Conservation (phyloP, 2,888 invertebrate species). For the Protodeltote pygarga region DNA sequence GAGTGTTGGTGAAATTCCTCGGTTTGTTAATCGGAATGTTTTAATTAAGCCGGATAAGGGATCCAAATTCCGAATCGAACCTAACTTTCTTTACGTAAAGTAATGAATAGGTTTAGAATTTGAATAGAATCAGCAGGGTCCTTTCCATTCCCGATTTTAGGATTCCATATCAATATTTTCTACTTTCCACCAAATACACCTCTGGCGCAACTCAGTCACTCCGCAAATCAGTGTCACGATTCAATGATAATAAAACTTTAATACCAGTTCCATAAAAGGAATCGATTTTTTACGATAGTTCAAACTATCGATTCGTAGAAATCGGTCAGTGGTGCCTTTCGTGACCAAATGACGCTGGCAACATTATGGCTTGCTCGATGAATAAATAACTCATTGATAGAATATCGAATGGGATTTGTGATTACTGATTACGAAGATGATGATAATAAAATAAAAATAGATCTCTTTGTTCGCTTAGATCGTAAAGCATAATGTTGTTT, state of each 20-base stretch:
- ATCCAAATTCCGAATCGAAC: too few species aligned
- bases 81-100: too few species aligned
- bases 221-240: constrained; percentile 20
- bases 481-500: too few species aligned
- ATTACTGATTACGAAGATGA: too few species aligned
- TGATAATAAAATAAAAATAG: too few species aligned
- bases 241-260: constrained; percentile 24
- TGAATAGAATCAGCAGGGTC: not conserved
- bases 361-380: constrained; percentile 31
- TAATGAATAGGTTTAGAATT: too few species aligned
- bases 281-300: constrained; percentile 26
- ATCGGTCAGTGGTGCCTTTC: constrained; percentile 11
- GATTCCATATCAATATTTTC: not conserved
- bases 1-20: too few species aligned
- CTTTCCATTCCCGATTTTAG: not conserved
- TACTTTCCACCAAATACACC: constrained; percentile 4
- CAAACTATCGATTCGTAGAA: constrained; percentile 29
- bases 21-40: too few species aligned
- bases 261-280: constrained; percentile 27
- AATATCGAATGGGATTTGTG: too few species aligned
- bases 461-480: too few species aligned
- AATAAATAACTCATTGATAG: constrained; percentile 42
- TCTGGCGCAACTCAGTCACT: constrained; percentile 14
- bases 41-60: too few species aligned
- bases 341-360: constrained; percentile 24